Evolutionary conservation across 2,888 invertebrate genomes (phyloP), one percentile per base, ranked within the genome.

Genomic region (Pseudococcus jackbeardsleyi): DNA sequence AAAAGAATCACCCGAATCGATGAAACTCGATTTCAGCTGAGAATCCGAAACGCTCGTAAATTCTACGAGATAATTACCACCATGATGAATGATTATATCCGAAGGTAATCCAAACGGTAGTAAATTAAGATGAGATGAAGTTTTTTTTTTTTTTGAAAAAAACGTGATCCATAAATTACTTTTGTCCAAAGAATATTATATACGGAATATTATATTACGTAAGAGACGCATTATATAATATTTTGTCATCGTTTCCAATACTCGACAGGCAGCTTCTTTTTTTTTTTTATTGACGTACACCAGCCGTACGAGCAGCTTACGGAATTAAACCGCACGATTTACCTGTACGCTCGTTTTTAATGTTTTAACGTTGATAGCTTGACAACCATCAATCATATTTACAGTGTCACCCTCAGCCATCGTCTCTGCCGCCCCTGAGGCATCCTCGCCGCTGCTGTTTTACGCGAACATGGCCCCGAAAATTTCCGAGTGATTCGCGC

Each of bases 361-460:
- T 88, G 59, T 82, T 82, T 82, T 50, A 59, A 42, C 79, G 88
- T 88, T 88, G 77, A 88, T 88, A 82, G 79, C 77, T 88, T 88
- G 88, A 88, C 88, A 88, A 88, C 82, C 88, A 88, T 88, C 88
- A 88, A 88, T 88, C 88, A 88, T 86, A 86, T 86, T 64, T 72
- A 54, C 50, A 54, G 85, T 82, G 79, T 82, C 79, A 82, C 79
- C 79, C 79, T 82, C 79, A 82, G 46, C 79, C 46, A 82, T 82
- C 46, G 22, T 9, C 19, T 7, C 22, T 19, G 19, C 19, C 22
- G 9, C 22, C 22, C 64, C 22, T n/a, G n/a, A 59, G 26, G 85
- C 64, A 42, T 85, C 59, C 42, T 42, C 42, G 42, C 5, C 42
- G 42, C 3, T 42, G 64, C 19, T 22, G 12, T n/a, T 46, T 39